Evolutionary conservation across 2,797 vertebrate genomes (phyloP).

Genomic region (Eulemur rubriventer): DNA sequence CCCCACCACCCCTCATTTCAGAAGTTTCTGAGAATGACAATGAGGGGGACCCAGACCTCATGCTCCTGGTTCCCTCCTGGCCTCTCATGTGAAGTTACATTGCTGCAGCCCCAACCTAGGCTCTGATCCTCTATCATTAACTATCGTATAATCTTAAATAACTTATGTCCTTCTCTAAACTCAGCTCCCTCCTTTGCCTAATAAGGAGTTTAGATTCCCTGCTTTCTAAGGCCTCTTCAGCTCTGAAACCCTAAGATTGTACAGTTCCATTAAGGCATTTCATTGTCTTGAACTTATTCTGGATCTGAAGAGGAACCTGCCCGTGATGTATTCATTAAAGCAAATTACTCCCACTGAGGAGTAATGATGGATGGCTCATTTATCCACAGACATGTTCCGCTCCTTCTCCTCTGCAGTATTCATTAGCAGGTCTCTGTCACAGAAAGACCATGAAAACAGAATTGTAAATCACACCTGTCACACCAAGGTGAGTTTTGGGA

Average conservation of each 20-base stretch:
- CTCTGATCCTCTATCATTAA: neutral
- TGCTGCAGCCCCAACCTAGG: neutral
- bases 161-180: slow-evolving; percentile 9
- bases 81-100: neutral
- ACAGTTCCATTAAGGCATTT: neutral
- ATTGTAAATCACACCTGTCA: neutral
- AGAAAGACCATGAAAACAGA: neutral
- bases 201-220: neutral
- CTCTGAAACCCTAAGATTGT: neutral
- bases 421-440: neutral
- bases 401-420: neutral
- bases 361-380: neutral
- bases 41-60: neutral
- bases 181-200: neutral
- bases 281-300: neutral
- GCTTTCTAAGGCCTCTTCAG: neutral
- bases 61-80: neutral
- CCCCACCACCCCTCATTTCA: neutral
- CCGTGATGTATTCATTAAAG: neutral
- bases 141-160: neutral
- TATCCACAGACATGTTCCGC: neutral
- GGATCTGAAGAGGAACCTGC: neutral
- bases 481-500: neutral
- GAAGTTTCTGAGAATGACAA: neutral
- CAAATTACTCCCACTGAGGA: neutral